Conservation (phyloP, 2,797 vertebrate species). For the Chelmon rostratus region DNA sequence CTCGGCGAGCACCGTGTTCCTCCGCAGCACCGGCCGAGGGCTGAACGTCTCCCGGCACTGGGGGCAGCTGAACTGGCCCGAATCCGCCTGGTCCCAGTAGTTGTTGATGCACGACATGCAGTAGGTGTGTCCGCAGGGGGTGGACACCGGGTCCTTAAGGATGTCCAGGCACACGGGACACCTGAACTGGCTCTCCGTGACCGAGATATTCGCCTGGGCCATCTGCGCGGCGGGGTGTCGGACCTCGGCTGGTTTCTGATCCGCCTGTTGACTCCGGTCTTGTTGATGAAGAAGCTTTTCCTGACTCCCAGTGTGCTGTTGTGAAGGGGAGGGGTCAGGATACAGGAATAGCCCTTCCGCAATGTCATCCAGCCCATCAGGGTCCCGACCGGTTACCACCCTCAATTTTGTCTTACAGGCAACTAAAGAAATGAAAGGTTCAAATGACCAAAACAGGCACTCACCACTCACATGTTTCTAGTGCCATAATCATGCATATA, state of each 20-base stretch:
- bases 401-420: constrained; percentile 40
- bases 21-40: constrained; percentile 82
- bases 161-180: constrained; percentile 88
- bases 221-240: constrained; percentile 34
- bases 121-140: constrained; percentile 89
- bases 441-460: not conserved
- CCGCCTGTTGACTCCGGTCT: not conserved
- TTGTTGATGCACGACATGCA: constrained; percentile 85
- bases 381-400: fast-evolving
- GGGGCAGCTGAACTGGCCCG: constrained; percentile 78
- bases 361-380: not conserved
- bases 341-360: constrained; percentile 49
- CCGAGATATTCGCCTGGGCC: constrained; percentile 81
- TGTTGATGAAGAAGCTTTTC: not conserved
- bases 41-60: constrained; percentile 85
- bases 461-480: too few relatives aligned
- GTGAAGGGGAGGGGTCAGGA: constrained; percentile 40
- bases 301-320: constrained; percentile 21
- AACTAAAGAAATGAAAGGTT: not conserved
- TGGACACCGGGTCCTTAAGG: constrained; percentile 84
- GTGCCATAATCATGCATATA: not conserved
- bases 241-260: not conserved
- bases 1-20: constrained; percentile 84
- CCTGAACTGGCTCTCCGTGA: constrained; percentile 83
- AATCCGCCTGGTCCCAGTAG: constrained; percentile 83